Base-by-base conservation (phyloP, 2,797 vertebrate species). In the Tinamus major region DNA sequence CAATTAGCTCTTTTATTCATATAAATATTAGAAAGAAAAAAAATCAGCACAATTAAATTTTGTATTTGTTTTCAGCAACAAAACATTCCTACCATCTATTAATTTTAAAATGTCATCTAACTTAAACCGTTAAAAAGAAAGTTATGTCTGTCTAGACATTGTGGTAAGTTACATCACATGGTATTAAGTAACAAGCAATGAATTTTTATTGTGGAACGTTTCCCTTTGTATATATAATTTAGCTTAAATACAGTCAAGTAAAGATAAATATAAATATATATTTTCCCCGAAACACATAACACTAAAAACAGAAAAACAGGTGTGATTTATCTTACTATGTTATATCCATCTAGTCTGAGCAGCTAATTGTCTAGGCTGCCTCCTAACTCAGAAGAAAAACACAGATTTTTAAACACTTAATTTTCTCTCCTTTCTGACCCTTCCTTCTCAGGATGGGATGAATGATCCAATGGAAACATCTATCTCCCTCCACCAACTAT, bases 391-490 rank as follows among this genome's bases (percentile, higher is more conserved):
- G 59, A 59, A 48, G 91, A 92, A 89, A 72, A 23, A 0, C 48
- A 75, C 76, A 92, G 42, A 23, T 81, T 86, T 81, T 81, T 67
- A 63, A 59, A 5, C 59, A 13, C 49, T 48, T 86, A 92, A 72
- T 69, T 68, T 41, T 87, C 77, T 74, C 33, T 44, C 31, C 21
- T 58, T 91, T 83, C 75, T 44, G 65, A 87, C 42, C 42, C 26
- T 64, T 85, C 44, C 80, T 24, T 24, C 56, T 85, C 65, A 83
- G 62, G n/a, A 80, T 51, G 31, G 49, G 53, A 83, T 62, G 62
- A 92, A 94, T 46, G 65, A 87, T 69, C 58, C 85, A 80, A 65
- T 46, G 18, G 42, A 92, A 94, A 79, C 59, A 96, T 69, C 75
- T 63, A 37, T 88, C 77, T 79, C 70, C 65, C 74, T 92, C 74